phyloP scores from a whole-genome alignment of 2,797 vertebrate genomes.

The Meda fulgida region DNA sequence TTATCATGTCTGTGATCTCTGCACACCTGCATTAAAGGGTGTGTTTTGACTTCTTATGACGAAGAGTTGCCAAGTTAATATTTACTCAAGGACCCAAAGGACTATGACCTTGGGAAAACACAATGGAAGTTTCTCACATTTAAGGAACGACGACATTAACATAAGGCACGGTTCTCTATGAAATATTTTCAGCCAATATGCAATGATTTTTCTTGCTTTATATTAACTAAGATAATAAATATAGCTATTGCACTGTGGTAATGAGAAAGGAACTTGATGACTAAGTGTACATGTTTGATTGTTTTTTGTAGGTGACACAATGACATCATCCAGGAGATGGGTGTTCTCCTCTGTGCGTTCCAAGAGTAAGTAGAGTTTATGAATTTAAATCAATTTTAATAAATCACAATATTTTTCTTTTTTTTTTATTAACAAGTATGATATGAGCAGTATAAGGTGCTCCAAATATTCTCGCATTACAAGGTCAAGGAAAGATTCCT shows the following conservation, averaged over 20 bases:
- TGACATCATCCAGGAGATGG: slow-evolving; percentile 44
- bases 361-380: slow-evolving; percentile 47
- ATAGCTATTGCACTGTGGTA: not conserved
- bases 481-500: not conserved
- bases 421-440: not conserved
- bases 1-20: not conserved
- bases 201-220: not conserved
- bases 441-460: not conserved
- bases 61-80: slow-evolving; percentile 18
- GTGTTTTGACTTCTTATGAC: slow-evolving; percentile 8
- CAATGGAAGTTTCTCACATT: not conserved
- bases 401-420: not conserved
- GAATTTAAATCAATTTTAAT: not conserved
- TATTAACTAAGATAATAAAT: not conserved
- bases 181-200: not conserved
- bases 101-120: slow-evolving; percentile 29
- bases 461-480: not conserved
- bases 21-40: not conserved
- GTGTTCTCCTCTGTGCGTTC: slow-evolving; percentile 49
- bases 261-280: not conserved
- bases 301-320: slow-evolving; percentile 1
- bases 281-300: not conserved
- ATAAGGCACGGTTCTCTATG: not conserved
- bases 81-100: slow-evolving; percentile 6
- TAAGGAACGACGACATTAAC: not conserved